Evolutionary conservation across 2,113 vertebrate species (phyloP), one percentile per base, ranked within the genome.

Genomic region (Phocoena phocoena): DNA sequence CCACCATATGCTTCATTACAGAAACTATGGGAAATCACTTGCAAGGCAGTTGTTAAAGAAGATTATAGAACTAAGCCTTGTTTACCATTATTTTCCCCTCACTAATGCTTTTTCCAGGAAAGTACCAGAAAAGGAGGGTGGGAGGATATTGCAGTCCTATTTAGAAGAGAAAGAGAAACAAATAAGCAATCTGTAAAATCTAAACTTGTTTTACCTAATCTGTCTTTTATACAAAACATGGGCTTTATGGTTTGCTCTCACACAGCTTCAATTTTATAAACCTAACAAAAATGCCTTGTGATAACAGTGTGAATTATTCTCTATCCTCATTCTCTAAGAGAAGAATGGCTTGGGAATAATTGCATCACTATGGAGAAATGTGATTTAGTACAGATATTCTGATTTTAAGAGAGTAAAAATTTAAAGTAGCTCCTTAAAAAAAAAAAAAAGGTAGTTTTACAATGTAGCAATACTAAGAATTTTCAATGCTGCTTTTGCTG

Each of bases 231-330:
- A 93, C 13, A 96, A 82, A 83, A 53, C 50, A 68, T 8, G n/a
- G 18, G 41, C 47, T 96, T 95, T 94, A 53, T 77, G 68, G 67
- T 93, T 86, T 88, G 33, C 41, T 95, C 50, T 95, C 58, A 93
- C n/a, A 90, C 25, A 93, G 70, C 18, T 95, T 92, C 70, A 92
- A 82, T 93, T 92, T 67, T 71, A 93, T 53, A 84, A 96, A 91
- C 18, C n/a, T 96, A 94, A 81, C 36, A 83, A 87, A 91, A 26
- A 50, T 89, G 77, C 20, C 73, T 88, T 93, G 15, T 91, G 58
- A 90, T 53, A 65, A 77, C 50, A 90, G 73, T 73, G 17, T 67
- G 74, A 88, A 74, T 93, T 87, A 93, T 55, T 83, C 55, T 70
- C 70, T 89, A 44, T 25, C 11, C 90, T 60, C 47, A 87, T 65